Evolutionary conservation across 2,113 vertebrate genomes (phyloP).

Genomic region (Heteronetta atricapilla): DNA sequence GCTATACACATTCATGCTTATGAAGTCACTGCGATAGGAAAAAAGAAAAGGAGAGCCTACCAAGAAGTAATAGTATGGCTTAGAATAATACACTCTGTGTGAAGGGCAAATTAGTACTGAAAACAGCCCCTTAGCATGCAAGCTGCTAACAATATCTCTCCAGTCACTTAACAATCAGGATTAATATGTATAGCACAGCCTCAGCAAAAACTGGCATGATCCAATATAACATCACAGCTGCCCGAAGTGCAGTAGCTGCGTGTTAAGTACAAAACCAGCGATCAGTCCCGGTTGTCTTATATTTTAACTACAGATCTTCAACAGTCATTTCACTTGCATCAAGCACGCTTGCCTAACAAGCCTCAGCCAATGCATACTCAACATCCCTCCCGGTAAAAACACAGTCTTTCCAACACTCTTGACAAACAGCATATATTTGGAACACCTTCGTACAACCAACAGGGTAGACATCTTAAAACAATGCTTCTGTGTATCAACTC

Average conservation of each 20-base stretch:
- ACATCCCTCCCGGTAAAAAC: conserved; percentile 39
- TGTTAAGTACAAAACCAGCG: background rate
- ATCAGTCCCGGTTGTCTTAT: background rate
- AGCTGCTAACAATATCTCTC: background rate
- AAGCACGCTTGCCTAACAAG: background rate
- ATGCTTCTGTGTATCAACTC: background rate
- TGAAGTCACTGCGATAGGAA: background rate
- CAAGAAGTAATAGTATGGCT: background rate
- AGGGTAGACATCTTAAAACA: background rate
- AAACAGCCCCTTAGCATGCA: background rate
- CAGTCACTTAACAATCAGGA: background rate
- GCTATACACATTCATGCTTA: background rate
- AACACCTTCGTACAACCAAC: conserved; percentile 12
- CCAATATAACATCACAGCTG: background rate
- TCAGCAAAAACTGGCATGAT: background rate
- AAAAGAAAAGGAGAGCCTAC: background rate
- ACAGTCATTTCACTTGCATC: background rate
- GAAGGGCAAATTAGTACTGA: background rate
- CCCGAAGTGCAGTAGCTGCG: background rate
- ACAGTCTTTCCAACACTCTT: conserved; percentile 22
- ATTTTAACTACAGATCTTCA: conserved; percentile 6
- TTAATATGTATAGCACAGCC: background rate
- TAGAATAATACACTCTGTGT: background rate
- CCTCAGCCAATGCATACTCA: conserved; percentile 14
- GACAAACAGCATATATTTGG: background rate